Base-by-base conservation (phyloP, 2,888 invertebrate genomes). In the Cyclophora punctaria region DNA sequence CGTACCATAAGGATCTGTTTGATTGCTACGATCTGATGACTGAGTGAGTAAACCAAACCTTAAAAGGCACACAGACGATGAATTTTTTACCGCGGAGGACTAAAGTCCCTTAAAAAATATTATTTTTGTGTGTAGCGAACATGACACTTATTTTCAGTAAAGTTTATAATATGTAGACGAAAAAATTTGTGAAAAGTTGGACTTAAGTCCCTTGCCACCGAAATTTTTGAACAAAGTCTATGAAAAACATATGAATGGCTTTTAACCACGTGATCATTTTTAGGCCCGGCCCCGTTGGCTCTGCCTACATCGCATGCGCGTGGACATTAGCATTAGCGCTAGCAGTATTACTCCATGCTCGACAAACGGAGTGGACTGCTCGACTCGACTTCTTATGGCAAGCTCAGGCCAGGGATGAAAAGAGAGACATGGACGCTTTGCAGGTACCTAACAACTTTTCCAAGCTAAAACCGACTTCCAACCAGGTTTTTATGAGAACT, bases 351-450 rank as follows among this genome's bases (percentile, higher is more conserved):
- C 89, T 96, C 48, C 96, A 97, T 78, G 96, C 92, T 93, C 60
- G 91, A 73, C 85, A 96, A 92, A 92, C 97, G 68, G 97, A 98
- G 83, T 97, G 97, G 96, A 97, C 96, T 46, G 95, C 96, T 33
- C 89, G 97, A 35, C 87, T 95, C 45, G 94, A 95, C 83, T 95
- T 95, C 76, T 86, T 95, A 35, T 95, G 94, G 94, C 94, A 95
- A 77, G 89, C 94, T 59, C 94, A 96, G 89, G 96, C 96, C 3
- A 92, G 95, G 48, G 96, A 97, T 72, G 97, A 97, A 83, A 96
- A 96, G 78, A 91, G 94, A 48, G 97, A 96, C 78, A 96, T 97
- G 96, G 95, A 95, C 65, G 95, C 96, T n/a, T 79, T 97, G 57
- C 97, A 87, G 78, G 87, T 85, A 41, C 35, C 20, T 20, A 20